A percentile compares a stretch with the other conserved stretches of the same genome.
Evolutionary conservation across 2,888 invertebrate species (phyloP).

Genomic region (Calephelis perditalis): DNA sequence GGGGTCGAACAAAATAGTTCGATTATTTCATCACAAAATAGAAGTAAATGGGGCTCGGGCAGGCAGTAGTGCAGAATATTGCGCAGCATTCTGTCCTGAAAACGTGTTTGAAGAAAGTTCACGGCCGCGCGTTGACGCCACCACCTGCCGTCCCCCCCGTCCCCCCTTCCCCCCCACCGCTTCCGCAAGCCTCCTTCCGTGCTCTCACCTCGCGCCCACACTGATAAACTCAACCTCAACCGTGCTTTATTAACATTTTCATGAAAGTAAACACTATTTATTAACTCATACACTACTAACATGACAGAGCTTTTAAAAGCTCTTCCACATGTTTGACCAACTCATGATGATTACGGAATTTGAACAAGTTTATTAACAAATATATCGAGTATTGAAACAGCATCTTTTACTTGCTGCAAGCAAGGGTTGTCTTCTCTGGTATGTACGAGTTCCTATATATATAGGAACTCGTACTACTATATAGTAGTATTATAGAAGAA

Average conservation of each 20-base stretch:
- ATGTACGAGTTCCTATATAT: no score
- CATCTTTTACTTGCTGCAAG: no score
- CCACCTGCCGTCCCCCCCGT: constrained; percentile 48
- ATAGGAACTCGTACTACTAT: no score
- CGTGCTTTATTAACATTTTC: constrained; percentile 15
- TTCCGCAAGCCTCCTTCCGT: constrained; percentile 46
- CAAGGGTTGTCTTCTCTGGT: no score
- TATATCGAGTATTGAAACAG: no score
- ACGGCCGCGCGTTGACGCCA: constrained; percentile 77
- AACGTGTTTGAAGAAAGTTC: constrained; percentile 78
- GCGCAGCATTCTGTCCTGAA: constrained; percentile 74
- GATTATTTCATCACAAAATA: constrained; percentile 1
- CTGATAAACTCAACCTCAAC: constrained; percentile 29
- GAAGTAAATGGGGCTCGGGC: constrained; percentile 46
- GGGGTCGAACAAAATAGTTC: background rate
- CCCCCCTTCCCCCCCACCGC: constrained; percentile 33
- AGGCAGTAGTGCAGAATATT: constrained; percentile 64
- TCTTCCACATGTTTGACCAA: background rate
- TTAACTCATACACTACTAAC: constrained; percentile 1
- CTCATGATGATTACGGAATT: constrained; percentile 11
- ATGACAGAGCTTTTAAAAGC: background rate
- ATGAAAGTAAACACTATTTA: constrained; percentile 5
- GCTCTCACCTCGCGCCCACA: constrained; percentile 39
- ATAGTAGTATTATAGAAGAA: no score
- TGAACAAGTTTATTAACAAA: no score